Conservation (phyloP, 2,888 invertebrate genomes). For the Campoplex capitator region DNA sequence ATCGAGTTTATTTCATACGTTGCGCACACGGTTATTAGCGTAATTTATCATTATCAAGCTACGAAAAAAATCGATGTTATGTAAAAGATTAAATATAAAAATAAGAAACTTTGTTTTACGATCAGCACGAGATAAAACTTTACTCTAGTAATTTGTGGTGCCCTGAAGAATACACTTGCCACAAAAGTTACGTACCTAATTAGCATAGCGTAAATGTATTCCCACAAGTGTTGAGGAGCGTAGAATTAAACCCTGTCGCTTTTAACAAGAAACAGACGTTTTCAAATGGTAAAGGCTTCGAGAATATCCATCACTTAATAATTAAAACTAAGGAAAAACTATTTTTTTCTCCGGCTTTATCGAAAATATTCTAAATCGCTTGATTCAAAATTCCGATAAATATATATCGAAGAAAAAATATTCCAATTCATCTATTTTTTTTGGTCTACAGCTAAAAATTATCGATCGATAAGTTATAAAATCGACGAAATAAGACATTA, state of each 20-base stretch:
- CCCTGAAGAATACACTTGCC: neutral
- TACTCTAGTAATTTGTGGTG: conserved; percentile 33
- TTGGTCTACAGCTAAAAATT: neutral
- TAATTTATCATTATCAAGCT: neutral
- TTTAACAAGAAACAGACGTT: neutral
- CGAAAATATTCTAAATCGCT: neutral
- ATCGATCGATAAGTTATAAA: neutral
- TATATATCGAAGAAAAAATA: neutral
- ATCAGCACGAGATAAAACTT: neutral
- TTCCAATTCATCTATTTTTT: neutral
- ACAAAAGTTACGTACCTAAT: conserved; percentile 55
- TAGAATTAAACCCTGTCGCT: neutral
- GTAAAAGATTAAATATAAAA: conserved; percentile 17
- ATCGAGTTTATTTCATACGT: neutral
- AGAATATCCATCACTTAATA: neutral
- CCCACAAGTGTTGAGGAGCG: neutral
- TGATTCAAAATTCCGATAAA: neutral
- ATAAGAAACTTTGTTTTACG: conserved; percentile 18
- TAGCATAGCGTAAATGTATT: conserved; percentile 40
- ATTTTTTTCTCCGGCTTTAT: neutral
- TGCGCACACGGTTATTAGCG: neutral
- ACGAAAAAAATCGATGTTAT: conserved; percentile 11
- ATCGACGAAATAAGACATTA: neutral
- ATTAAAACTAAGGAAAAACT: neutral
- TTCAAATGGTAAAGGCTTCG: neutral